Percentiles rank a stretch among this genome's conserved stretches.
phyloP scores from a whole-genome alignment of 2,888 invertebrate genomes.

The Mystacides longicornis region DNA sequence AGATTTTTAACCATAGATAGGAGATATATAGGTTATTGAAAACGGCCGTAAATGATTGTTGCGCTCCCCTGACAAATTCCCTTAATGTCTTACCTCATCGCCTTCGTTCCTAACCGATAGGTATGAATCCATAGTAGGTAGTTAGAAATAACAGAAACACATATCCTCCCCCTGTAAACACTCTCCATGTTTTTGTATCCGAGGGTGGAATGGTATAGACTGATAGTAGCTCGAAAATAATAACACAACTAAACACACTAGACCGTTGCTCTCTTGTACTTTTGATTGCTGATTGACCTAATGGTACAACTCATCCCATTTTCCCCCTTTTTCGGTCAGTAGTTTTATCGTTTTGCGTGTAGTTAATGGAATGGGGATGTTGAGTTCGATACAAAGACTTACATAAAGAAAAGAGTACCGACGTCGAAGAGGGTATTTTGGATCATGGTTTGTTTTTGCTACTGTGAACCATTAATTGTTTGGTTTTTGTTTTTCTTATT shows the following conservation, averaged over 20 bases:
- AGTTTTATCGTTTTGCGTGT: slow-evolving; percentile 1
- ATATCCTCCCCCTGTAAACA: not conserved
- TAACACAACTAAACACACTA: not conserved
- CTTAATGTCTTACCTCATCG: slow-evolving; percentile 2
- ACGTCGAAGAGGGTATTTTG: not conserved
- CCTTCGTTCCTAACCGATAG: not conserved
- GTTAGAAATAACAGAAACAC: not conserved
- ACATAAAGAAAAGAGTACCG: not conserved
- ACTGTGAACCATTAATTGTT: too few species aligned
- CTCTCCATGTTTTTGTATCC: not conserved
- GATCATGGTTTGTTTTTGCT: not conserved
- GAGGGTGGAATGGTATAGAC: not conserved
- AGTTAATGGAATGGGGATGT: not conserved
- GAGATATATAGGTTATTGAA: too few species aligned
- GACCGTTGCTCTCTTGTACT: not conserved
- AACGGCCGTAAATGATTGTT: too few species aligned
- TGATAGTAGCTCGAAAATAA: not conserved
- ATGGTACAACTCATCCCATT: not conserved
- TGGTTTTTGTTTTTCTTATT: not conserved
- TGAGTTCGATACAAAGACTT: not conserved
- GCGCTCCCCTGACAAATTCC: not conserved
- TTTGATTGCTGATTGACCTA: slow-evolving; percentile 2
- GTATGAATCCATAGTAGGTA: too few species aligned
- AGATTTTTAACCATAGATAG: too few species aligned
- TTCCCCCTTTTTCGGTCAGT: not conserved